phyloP scores from a whole-genome alignment of 2,888 invertebrate genomes.

The Diadromus collaris region DNA sequence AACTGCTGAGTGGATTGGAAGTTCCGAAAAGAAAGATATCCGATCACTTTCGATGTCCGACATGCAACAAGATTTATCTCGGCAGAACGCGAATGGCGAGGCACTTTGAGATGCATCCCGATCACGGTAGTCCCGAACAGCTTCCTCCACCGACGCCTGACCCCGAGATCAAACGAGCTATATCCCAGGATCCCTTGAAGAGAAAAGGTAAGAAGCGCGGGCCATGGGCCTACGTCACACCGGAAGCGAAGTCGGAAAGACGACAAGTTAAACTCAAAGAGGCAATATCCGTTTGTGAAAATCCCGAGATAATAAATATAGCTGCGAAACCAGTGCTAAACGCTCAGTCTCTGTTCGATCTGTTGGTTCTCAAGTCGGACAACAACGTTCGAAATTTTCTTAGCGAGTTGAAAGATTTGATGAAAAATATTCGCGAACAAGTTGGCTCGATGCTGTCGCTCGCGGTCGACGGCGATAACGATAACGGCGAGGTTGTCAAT shows the following conservation, averaged over 20 bases:
- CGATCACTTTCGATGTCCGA: slow-evolving; percentile 82
- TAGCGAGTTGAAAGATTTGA: slow-evolving; percentile 73
- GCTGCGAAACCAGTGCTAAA: slow-evolving; percentile 76
- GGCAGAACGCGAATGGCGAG: slow-evolving; percentile 83
- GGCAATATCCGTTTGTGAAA: slow-evolving; percentile 76
- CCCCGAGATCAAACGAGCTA: slow-evolving; percentile 71
- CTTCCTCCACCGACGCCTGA: slow-evolving; percentile 75
- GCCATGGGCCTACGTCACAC: slow-evolving; percentile 78
- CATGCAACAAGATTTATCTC: slow-evolving; percentile 85
- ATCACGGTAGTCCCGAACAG: slow-evolving; percentile 81
- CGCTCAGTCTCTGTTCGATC: slow-evolving; percentile 74
- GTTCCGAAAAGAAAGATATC: slow-evolving; percentile 80
- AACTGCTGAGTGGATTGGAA: slow-evolving; percentile 75
- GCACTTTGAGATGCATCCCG: slow-evolving; percentile 84
- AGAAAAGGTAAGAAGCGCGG: slow-evolving; percentile 78
- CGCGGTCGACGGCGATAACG: slow-evolving; percentile 62
- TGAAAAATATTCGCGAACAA: slow-evolving; percentile 73
- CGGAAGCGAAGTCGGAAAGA: slow-evolving; percentile 76
- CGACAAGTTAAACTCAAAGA: slow-evolving; percentile 75
- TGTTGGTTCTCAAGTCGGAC: slow-evolving; percentile 75
- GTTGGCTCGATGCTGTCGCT: slow-evolving; percentile 68
- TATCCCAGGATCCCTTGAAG: slow-evolving; percentile 70
- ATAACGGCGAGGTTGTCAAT: slow-evolving; percentile 68
- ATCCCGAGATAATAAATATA: slow-evolving; percentile 75
- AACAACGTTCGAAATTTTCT: slow-evolving; percentile 74